These are phyloP conservation scores for Himalopsyche phryganea DNA, from an alignment of 1,140 invertebrate species.

Conservation along the genomic window DNA sequence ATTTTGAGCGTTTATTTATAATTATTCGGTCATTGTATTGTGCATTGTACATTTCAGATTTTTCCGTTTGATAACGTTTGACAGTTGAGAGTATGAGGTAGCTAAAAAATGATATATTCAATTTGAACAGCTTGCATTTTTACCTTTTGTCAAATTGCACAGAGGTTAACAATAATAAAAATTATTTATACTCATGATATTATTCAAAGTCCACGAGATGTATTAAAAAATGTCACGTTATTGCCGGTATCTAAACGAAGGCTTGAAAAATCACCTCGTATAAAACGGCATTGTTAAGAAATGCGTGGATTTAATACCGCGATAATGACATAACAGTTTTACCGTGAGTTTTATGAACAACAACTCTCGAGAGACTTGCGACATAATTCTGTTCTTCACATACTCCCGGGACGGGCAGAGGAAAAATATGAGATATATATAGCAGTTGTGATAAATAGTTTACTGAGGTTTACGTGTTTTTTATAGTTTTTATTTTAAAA, in stretches of 20 bases:
- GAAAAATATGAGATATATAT: too few species aligned
- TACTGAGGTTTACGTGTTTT: too few species aligned
- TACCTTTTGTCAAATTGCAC: too few species aligned
- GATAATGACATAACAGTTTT: slow-evolving; percentile 9
- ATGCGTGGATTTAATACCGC: slow-evolving; percentile 13
- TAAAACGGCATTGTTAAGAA: slow-evolving; percentile 17
- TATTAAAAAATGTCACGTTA: slow-evolving; percentile 27
- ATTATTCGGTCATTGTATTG: too few species aligned
- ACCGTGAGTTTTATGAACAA: background rate
- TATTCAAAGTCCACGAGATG: background rate
- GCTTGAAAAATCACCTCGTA: slow-evolving; percentile 24
- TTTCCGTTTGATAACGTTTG: too few species aligned
- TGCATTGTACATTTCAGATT: too few species aligned
- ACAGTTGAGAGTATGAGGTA: too few species aligned
- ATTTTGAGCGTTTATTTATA: too few species aligned
- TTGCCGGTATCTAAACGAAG: slow-evolving; percentile 19
- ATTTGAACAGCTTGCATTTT: too few species aligned
- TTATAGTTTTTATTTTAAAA: too few species aligned
- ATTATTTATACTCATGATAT: background rate
- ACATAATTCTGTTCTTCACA: background rate
- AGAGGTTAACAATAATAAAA: too few species aligned
- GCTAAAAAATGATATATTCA: background rate
- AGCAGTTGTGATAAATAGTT: too few species aligned
- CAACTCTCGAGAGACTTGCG: background rate
- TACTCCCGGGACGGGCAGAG: background rate